Evolutionary conservation across 2,888 invertebrate species (phyloP).

Genomic region (Epirrita christyi): DNA sequence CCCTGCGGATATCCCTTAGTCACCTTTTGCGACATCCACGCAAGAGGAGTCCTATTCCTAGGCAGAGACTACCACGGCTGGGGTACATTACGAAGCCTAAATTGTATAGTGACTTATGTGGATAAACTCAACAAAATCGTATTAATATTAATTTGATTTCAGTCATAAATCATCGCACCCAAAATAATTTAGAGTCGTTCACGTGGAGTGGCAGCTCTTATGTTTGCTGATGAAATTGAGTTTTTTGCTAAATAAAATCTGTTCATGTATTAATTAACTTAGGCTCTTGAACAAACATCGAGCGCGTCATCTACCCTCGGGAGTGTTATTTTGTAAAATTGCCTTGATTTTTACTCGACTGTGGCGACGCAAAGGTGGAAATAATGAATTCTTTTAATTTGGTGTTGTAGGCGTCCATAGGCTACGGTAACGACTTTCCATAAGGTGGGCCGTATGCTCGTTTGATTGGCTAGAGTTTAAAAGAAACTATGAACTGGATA

Average conservation of each 20-base stretch:
- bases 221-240: conserved; percentile 67
- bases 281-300: conserved; percentile 58
- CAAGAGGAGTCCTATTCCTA: too few species aligned
- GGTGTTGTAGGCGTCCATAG: too few species aligned
- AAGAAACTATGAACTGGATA: too few species aligned
- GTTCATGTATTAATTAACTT: conserved; percentile 63
- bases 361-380: too few species aligned
- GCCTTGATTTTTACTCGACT: conserved; percentile 40
- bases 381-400: too few species aligned
- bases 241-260: conserved; percentile 64
- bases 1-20: too few species aligned
- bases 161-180: conserved; percentile 46
- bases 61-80: too few species aligned
- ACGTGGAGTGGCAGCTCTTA: conserved; percentile 43
- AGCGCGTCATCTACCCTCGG: conserved; percentile 45
- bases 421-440: too few species aligned
- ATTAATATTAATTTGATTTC: conserved; percentile 24
- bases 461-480: too few species aligned
- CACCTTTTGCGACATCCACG: too few species aligned
- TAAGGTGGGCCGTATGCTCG: too few species aligned
- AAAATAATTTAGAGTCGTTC: conserved; percentile 48
- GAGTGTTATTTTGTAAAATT: conserved; percentile 53
- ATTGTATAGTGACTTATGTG: not conserved
- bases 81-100: not conserved
- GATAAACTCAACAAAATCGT: conserved; percentile 5